Evolutionary conservation across 1,140 invertebrate species (phyloP), one percentile per base, ranked within the genome.

Genomic region (Drosophila mayri): DNA sequence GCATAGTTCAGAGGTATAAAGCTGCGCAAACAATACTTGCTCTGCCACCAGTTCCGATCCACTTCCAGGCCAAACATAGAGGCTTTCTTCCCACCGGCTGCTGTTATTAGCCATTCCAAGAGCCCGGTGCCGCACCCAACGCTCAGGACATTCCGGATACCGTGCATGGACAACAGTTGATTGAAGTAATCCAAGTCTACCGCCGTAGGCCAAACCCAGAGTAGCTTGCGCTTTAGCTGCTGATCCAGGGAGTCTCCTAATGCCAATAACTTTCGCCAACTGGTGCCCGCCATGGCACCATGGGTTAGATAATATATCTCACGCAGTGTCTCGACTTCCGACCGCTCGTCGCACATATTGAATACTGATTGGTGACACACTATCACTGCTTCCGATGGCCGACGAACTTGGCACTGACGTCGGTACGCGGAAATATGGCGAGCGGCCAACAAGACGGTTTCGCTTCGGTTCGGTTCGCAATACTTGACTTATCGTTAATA

Each of bases 31-130:
- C 94, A 93, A 81, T 95, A 95, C 71, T 93, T 93, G 77, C 94
- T 94, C 30, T 87, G 83, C 95, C 95, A 95, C 95, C 95, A 95
- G 5, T 91, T 91, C 47, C 93, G 87, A 87, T 95, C 95, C 10
- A 95, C 87, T 93, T 95, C 95, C 46, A 95, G 76, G 9, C 95
- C 95, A 50, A 93, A 84, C 25, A 88, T 55, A 4, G 93, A 77
- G 55, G 93, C 93, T 74, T 70, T 93, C 92, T 92, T 49, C 0
- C 54, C 61, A 0, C 46, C 62, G n/a, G 76, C 65, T n/a, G 61
- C 59, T 6, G 44, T 11, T n/a, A 92, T 11, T 2, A 92, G 60
- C 85, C 91, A 92, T 52, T 92, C 91, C 4, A 92, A 71, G 7
- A 92, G 61, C n/a, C 91, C 91, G 46, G 73, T 87, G 16, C 91